Evolutionary conservation across 2,113 vertebrate genomes (phyloP), one percentile per base, ranked within the genome.

Genomic region (Boleophthalmus pectinirostris): DNA sequence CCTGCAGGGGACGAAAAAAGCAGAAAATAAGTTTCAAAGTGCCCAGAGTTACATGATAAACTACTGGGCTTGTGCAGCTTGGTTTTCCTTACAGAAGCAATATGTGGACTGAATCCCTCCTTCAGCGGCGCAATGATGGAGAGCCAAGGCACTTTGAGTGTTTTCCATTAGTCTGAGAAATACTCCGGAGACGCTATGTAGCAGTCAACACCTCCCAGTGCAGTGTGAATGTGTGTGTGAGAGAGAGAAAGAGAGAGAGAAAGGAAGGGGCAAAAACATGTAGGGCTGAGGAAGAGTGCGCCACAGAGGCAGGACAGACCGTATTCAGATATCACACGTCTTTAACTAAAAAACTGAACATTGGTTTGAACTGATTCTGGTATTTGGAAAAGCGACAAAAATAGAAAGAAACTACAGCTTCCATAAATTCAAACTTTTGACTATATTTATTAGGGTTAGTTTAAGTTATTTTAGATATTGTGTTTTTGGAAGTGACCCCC

Each of bases 91-190:
- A 85, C 66, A 43, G 72, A 78, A 77, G 82, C 81, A 85, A 80
- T 72, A 80, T 67, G 67, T 85, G 75, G 74, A 74, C 70, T 3
- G 82, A 68, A 72, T 86, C 78, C 82, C 66, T 83, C 70, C 79
- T 70, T 64, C 21, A 72, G 53, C 75, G 16, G 74, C 24, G 75
- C 70, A 82, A 84, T 85, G 86, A 89, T 86, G 84, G 86, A 88
- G 72, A 56, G 73, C 83, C 58, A 24, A 66, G 81, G 75, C 84
- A 66, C 84, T 85, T 80, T 81, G 85, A 91, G 84, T 85, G 84
- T 89, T 90, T 88, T 91, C 87, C 88, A 89, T 91, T 90, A 90
- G 85, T 77, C 69, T 73, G 75, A 82, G 76, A 77, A 86, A 89
- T 77, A 79, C 90, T 87, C 88, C 35, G 71, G 85, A 87, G 88